Conservation (phyloP, 2,888 invertebrate genomes). For the Chalcis sispes region DNA sequence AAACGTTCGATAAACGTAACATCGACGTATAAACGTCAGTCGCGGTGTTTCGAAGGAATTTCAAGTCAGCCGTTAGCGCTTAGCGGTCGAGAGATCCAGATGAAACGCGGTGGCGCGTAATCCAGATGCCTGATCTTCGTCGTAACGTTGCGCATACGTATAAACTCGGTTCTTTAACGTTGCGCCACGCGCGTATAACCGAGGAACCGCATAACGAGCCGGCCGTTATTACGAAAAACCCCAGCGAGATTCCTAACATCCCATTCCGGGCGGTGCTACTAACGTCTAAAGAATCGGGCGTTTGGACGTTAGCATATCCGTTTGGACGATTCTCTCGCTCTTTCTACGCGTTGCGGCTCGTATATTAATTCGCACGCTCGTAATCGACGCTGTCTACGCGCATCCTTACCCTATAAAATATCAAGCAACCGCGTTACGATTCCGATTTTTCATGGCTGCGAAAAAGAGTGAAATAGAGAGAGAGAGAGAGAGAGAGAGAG, state of each 20-base stretch:
- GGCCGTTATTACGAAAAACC: constrained; percentile 39
- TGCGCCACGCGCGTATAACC: constrained; percentile 20
- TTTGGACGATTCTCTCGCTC: background rate
- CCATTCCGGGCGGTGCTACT: background rate
- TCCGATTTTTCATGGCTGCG: constrained; percentile 8
- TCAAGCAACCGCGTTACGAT: background rate
- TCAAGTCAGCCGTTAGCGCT: background rate
- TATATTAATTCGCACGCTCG: constrained; percentile 7
- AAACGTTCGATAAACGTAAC: constrained; percentile 38
- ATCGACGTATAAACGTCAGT: no score
- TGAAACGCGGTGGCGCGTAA: constrained; percentile 26
- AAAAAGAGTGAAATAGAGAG: background rate
- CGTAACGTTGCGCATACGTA: no score
- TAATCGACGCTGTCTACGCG: no score
- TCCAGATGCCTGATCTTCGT: constrained; percentile 50
- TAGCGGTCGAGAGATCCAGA: background rate
- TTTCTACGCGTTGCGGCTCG: background rate
- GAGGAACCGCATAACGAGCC: background rate
- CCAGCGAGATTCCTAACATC: constrained; percentile 1
- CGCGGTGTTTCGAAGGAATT: no score
- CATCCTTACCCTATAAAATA: constrained; percentile 3
- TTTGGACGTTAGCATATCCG: background rate
- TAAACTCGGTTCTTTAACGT: background rate
- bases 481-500: no score
- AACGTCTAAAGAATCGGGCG: background rate